Conservation (phyloP, 2,888 invertebrate genomes). For the Hecatera dysodea region DNA sequence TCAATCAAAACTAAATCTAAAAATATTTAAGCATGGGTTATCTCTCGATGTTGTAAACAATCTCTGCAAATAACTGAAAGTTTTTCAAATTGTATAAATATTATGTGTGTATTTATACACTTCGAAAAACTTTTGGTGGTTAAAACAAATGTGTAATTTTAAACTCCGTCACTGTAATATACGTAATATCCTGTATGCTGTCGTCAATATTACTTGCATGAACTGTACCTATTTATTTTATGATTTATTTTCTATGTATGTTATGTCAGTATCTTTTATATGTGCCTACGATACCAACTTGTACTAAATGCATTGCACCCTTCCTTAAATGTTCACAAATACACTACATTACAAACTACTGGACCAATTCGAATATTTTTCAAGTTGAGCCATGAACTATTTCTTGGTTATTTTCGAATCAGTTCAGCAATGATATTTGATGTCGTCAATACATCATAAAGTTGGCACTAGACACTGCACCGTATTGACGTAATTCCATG, state of each 20-base stretch:
- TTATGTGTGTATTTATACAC: constrained; percentile 41
- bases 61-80: constrained; percentile 41
- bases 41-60: constrained; percentile 57
- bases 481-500: constrained; percentile 55
- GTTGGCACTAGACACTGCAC: constrained; percentile 40
- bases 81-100: too few species aligned
- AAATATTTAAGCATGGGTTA: constrained; percentile 56
- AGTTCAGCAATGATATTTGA: constrained; percentile 38
- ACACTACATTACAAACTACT: constrained; percentile 16
- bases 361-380: constrained; percentile 28
- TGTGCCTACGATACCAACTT: constrained; percentile 38
- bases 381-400: constrained; percentile 24
- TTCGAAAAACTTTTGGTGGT: constrained; percentile 47
- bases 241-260: constrained; percentile 21
- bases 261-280: constrained; percentile 18
- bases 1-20: constrained; percentile 36
- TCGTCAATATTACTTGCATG: constrained; percentile 55
- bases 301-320: constrained; percentile 58
- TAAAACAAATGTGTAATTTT: constrained; percentile 40
- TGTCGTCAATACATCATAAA: constrained; percentile 43
- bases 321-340: constrained; percentile 45
- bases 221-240: constrained; percentile 35
- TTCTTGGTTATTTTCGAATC: constrained; percentile 42
- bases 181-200: constrained; percentile 44
- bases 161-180: constrained; percentile 34